Base-by-base conservation (phyloP, 2,113 vertebrate genomes). In the Chaenocephalus aceratus region DNA sequence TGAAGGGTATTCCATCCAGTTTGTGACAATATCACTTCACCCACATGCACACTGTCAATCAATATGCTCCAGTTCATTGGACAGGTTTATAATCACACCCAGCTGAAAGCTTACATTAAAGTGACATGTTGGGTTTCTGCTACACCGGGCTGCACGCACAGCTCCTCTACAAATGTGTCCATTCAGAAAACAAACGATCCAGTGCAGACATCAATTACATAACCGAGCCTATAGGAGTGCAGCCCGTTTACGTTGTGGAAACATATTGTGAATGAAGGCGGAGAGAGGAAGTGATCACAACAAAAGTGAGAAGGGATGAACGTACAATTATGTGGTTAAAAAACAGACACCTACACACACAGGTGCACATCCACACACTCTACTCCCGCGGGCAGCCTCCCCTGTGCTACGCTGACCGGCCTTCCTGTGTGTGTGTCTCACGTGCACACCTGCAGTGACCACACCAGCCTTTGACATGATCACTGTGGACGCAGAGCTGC, bases 101-200 rank as follows among this genome's bases (percentile, higher is more conserved):
- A 64, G 65, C 13, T 70, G 44, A 75, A 71, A 77, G 63, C 67
- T 77, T 10, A 77, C 78, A 80, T 62, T 60, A 80, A 61, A 77
- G 73, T 58, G 54, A 74, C 64, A 72, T 34, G 30, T 36, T 64
- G 57, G 57, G 58, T 69, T 54, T 67, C 60, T 86, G 79, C 79
- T 26, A 23, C 76, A 70, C 61, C 11, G n/a, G 41, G 62, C 86
- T 77, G 72, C 65, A 70, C 23, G 59, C 75, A 48, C 64, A 60
- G 78, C 70, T 66, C 69, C 72, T 82, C 67, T 51, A 53, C 60
- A 71, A 81, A 82, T 67, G 83, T 63, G 83, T 86, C 86, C 88
- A 89, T 87, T 86, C 83, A 90, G 79, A 88, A 90, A 90, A 91
- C 72, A 82, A 84, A 78, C 46, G 69, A 87, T 80, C 86, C 78